These are phyloP conservation scores for Phenacoccus solenopsis DNA, from an alignment of 1,140 invertebrate species.

Conservation along the genomic window DNA sequence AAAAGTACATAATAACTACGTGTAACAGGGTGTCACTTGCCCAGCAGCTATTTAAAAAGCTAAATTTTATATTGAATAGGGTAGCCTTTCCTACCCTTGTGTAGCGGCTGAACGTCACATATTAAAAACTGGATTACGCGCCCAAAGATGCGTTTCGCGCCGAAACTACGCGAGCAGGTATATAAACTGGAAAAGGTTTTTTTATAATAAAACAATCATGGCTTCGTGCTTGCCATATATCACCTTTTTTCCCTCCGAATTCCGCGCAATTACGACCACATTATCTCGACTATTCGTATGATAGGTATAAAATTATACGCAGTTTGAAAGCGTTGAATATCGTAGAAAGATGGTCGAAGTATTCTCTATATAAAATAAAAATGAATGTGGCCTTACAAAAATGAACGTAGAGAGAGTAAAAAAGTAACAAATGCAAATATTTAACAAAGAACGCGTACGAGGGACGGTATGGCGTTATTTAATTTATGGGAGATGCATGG, in stretches of 20 bases:
- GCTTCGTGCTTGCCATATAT: too few species aligned
- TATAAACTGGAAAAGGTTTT: too few species aligned
- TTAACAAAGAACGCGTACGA: not conserved
- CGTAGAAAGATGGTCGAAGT: not conserved
- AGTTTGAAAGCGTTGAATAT: not conserved
- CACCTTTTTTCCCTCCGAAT: too few species aligned
- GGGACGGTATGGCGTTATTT: not conserved
- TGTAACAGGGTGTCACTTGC: not conserved
- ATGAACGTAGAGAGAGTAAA: not conserved
- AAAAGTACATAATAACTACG: not conserved
- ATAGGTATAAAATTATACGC: constrained; percentile 8
- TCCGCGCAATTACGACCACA: not conserved
- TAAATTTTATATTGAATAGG: not conserved
- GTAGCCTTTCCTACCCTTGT: not conserved
- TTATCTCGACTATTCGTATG: not conserved
- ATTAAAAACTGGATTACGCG: not conserved
- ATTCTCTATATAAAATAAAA: too few species aligned
- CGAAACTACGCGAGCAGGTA: too few species aligned
- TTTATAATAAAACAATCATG: too few species aligned
- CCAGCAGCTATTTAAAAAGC: not conserved
- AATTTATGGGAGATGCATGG: constrained; percentile 11
- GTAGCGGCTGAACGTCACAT: not conserved
- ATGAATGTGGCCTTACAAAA: not conserved
- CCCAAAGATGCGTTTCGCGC: too few species aligned
- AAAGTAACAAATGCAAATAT: constrained; percentile 12